Conservation (phyloP, 2,113 vertebrate species). For the Mormyrus lacerda region DNA sequence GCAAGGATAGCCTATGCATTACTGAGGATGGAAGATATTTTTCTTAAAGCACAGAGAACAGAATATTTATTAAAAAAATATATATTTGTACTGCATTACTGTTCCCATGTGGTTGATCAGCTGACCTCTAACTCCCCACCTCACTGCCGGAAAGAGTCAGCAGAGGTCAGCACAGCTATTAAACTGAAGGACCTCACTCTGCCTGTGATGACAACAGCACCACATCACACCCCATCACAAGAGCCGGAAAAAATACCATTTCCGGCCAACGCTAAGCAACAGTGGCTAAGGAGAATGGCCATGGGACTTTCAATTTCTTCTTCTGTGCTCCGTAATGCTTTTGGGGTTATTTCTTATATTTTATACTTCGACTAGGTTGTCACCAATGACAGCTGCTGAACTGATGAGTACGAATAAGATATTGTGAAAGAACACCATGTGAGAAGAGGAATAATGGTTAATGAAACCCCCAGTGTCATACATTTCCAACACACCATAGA, state of each 20-base stretch:
- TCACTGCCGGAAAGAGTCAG: not conserved
- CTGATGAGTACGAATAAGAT: not conserved
- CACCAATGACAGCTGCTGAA: not conserved
- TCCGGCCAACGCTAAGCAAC: not conserved
- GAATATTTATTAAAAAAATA: not conserved
- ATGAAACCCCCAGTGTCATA: conserved; percentile 13
- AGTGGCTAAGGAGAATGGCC: not conserved
- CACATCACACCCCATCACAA: not conserved
- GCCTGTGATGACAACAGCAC: not conserved
- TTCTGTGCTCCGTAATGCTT: not conserved
- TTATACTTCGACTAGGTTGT: not conserved
- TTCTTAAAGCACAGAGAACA: not conserved
- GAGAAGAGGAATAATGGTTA: not conserved
- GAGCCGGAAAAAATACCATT: not conserved
- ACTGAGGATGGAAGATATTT: not conserved
- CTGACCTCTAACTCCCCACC: not conserved
- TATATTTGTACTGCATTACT: not conserved
- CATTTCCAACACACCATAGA: conserved; percentile 25
- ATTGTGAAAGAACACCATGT: not conserved
- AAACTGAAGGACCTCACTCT: not conserved
- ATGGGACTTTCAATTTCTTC: not conserved
- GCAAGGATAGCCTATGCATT: not conserved
- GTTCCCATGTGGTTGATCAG: not conserved
- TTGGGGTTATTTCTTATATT: conserved; percentile 2
- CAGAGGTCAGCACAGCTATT: not conserved